phyloP scores from a whole-genome alignment of 2,888 invertebrate species.

The Monochamus alternatus region DNA sequence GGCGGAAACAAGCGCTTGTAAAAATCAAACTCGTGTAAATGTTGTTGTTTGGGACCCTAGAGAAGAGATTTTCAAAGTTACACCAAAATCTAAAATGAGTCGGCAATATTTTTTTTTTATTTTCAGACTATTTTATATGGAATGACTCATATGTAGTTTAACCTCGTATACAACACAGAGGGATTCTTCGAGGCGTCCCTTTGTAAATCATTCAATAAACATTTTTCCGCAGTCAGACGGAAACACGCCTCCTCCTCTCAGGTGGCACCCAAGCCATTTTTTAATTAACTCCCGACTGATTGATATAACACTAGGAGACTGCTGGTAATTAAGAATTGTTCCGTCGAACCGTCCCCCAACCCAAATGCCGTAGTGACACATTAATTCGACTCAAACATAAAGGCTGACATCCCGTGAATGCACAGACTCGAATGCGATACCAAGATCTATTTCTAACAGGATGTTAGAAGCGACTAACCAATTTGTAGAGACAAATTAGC shows the following conservation, averaged over 20 bases:
- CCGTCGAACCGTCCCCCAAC: constrained; percentile 12
- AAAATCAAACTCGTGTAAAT: no score
- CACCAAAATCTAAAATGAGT: no score
- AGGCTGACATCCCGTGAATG: constrained; percentile 26
- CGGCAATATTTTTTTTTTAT: no score
- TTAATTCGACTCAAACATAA: constrained; percentile 32
- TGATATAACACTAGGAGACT: constrained; percentile 7
- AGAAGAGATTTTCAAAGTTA: no score
- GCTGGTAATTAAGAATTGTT: constrained; percentile 33
- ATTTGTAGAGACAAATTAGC: constrained; percentile 63
- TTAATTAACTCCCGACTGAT: constrained; percentile 33
- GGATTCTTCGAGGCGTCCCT: background rate
- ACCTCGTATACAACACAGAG: no score
- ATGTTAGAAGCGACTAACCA: constrained; percentile 56
- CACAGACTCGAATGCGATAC: constrained; percentile 22
- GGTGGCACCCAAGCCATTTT: constrained; percentile 6
- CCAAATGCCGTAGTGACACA: constrained; percentile 24
- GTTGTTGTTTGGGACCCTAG: no score
- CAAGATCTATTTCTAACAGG: constrained; percentile 54
- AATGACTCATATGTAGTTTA: no score
- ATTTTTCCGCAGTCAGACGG: background rate
- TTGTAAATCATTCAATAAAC: background rate
- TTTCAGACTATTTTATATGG: no score
- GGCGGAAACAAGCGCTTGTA: no score
- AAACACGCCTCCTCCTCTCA: background rate